phyloP scores from a whole-genome alignment of 2,888 invertebrate genomes.

The Sipha maydis region DNA sequence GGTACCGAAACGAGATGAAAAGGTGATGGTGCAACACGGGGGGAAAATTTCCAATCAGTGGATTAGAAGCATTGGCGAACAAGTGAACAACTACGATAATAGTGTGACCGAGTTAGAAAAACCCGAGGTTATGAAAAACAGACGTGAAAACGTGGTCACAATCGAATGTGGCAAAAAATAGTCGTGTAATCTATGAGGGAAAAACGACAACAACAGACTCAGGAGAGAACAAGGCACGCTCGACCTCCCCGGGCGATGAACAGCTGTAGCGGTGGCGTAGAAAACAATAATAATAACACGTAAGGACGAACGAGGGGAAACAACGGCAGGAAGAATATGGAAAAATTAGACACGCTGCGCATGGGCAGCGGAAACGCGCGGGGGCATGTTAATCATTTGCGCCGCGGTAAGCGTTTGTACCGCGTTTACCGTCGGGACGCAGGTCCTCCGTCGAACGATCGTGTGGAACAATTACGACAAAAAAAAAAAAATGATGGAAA shows the following conservation, averaged over 20 bases:
- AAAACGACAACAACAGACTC: neutral
- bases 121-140: neutral
- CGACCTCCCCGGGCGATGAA: neutral
- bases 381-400: neutral
- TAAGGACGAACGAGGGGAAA: neutral
- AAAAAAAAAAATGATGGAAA: neutral
- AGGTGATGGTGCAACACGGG: too few relatives aligned
- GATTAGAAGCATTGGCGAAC: neutral
- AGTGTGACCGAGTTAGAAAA: too few relatives aligned
- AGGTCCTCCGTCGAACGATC: neutral
- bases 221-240: neutral
- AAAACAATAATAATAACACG: neutral
- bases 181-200: neutral
- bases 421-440: neutral
- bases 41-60: too few relatives aligned
- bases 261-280: neutral
- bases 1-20: too few relatives aligned
- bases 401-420: neutral
- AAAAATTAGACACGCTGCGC: too few relatives aligned
- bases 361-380: neutral
- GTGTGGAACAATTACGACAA: neutral
- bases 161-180: too few relatives aligned
- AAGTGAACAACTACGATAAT: too few relatives aligned
- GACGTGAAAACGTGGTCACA: too few relatives aligned
- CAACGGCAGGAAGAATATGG: neutral